Base-by-base conservation (phyloP, 2,113 vertebrate genomes). In the Pelmatolapia mariae region DNA sequence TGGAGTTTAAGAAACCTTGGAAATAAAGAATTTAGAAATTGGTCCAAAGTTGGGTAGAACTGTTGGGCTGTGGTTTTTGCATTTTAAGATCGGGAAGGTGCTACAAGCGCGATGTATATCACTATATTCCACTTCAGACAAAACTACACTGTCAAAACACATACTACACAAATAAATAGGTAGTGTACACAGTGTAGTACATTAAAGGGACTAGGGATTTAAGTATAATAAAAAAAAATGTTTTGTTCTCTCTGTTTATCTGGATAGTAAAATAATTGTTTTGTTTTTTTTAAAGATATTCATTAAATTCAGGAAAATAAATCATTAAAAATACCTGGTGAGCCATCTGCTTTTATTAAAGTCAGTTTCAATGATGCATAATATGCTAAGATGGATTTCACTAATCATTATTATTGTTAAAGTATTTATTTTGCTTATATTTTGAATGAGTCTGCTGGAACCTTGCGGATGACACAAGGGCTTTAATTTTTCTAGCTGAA, bases 401-500 rank as follows among this genome's bases (percentile, higher is more conserved):
- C 4, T 80, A 13, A 8, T 80, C 26, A 73, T 71, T 16, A 79
- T 80, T 83, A 45, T 16, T 71, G 38, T 56, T 38, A 6, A 18
- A 47, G 18, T 22, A 84, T 54, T 86, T 89, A 26, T 84, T 73
- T 36, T 63, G 36, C 19, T 84, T 76, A 10, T 10, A 24, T 61
- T 88, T 63, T 86, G 18, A 88, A 80, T 29, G 50, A 80, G 40
- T 50, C 24, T 80, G 16, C 38, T 84, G 52, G 66, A 89, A 87
- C 90, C 83, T 93, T 87, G 54, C 38, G 31, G 61, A 81, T 84
- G 89, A 87, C 88, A 90, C 57, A 86, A 87, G 85, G 86, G 92
- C 89, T 89, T 93, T 78, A 33, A 50, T 88, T 31, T 93, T 87
- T 93, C 80, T 94, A 82, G 92, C 89, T 89, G 88, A 92, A 91